phyloP scores from a whole-genome alignment of 1,140 invertebrate species.

The Zaprionus tsacasi region DNA sequence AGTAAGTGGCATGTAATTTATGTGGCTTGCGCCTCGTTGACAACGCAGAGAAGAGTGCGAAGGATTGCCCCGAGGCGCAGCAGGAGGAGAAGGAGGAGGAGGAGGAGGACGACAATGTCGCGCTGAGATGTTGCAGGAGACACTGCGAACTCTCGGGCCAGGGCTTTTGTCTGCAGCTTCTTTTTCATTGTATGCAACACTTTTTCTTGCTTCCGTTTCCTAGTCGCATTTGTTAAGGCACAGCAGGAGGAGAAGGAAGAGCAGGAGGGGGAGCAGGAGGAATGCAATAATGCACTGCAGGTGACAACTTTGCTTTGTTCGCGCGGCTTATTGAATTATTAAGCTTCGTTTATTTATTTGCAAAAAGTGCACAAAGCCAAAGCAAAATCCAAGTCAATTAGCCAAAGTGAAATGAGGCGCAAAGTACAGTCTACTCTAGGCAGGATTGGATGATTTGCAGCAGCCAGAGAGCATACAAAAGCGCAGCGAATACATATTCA shows the following conservation, averaged over 20 bases:
- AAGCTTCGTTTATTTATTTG: slow-evolving; percentile 14
- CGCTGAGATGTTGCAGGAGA: not conserved
- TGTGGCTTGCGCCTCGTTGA: slow-evolving; percentile 52
- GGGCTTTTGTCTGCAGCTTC: slow-evolving; percentile 9
- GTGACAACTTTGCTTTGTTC: slow-evolving; percentile 11
- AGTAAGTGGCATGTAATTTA: slow-evolving; percentile 77
- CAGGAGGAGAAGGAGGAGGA: no score
- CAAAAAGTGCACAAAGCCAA: slow-evolving; percentile 17
- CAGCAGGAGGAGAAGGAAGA: not conserved
- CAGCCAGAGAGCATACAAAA: no score
- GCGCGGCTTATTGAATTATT: slow-evolving; percentile 31
- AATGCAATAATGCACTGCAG: slow-evolving; percentile 8
- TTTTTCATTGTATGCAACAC: slow-evolving; percentile 15
- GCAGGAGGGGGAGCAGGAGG: not conserved
- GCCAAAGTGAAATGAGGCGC: not conserved
- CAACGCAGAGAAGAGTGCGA: slow-evolving; percentile 65
- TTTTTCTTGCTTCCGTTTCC: slow-evolving; percentile 7
- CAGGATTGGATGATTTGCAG: no score
- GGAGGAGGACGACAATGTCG: not conserved
- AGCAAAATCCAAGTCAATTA: slow-evolving; percentile 6
- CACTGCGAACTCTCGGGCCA: not conserved
- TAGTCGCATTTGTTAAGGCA: slow-evolving; percentile 12
- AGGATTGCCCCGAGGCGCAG: slow-evolving; percentile 62
- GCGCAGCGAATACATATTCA: not conserved
- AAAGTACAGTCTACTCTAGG: not conserved